Conservation (phyloP, 2,113 vertebrate species). For the Hydrolagus affinis region DNA sequence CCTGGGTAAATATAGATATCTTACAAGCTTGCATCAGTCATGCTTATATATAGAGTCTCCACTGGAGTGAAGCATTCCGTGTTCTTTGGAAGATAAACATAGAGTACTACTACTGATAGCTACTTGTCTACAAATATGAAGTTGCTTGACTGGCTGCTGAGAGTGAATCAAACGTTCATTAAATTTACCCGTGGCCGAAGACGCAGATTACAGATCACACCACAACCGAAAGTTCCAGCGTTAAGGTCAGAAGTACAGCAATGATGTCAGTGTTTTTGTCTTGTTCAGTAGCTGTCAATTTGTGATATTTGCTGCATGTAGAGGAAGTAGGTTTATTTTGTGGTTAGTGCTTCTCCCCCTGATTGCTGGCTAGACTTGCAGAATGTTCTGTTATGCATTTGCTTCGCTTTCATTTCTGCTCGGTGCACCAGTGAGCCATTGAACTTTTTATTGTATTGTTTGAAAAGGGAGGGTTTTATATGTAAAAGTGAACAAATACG, state of each 20-base stretch:
- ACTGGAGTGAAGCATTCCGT: background rate
- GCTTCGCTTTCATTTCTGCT: background rate
- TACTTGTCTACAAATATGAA: background rate
- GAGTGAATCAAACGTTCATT: background rate
- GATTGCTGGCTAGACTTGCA: background rate
- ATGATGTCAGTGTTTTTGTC: background rate
- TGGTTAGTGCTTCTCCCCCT: background rate
- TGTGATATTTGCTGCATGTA: background rate
- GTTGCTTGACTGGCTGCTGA: background rate
- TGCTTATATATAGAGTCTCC: background rate
- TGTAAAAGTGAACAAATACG: background rate
- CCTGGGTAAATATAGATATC: background rate
- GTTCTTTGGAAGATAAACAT: background rate
- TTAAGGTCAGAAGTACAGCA: background rate
- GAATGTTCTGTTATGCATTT: constrained; percentile 6
- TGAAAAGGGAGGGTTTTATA: background rate
- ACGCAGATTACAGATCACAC: background rate
- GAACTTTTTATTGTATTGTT: background rate
- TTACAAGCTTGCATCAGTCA: background rate
- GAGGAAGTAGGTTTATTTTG: background rate
- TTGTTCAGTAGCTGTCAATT: background rate
- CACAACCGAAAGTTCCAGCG: background rate
- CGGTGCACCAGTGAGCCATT: background rate
- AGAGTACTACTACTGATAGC: too few relatives aligned
- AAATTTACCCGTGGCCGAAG: background rate